phyloP scores from a whole-genome alignment of 2,888 invertebrate species.

The Drosophila mimetica region DNA sequence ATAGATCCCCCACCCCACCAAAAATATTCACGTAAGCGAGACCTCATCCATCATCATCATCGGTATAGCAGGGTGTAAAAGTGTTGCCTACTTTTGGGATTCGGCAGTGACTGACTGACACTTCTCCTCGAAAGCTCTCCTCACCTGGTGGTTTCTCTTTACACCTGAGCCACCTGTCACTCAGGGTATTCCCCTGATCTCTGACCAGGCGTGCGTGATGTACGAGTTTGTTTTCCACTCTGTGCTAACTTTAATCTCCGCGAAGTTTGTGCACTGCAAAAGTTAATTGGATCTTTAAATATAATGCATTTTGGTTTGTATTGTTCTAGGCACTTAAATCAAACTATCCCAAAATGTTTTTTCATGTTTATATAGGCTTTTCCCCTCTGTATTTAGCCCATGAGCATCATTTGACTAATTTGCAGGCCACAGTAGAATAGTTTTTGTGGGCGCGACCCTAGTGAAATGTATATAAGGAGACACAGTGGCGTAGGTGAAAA shows the following conservation, averaged over 20 bases:
- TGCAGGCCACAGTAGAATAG: constrained; percentile 35
- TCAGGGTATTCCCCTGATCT: constrained; percentile 20
- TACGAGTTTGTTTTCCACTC: constrained; percentile 40
- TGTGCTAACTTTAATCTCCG: not conserved
- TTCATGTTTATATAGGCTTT: not conserved
- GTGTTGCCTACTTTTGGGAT: constrained; percentile 38
- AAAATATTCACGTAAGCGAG: constrained; percentile 20
- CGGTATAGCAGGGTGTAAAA: constrained; percentile 9
- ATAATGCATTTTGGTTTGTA: too few species aligned
- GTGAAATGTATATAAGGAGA: not conserved
- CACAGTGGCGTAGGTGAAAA: not conserved
- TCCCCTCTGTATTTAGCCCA: constrained; percentile 6
- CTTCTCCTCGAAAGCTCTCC: constrained; percentile 5
- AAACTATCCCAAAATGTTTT: not conserved
- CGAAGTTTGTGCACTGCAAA: not conserved
- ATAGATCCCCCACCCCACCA: constrained; percentile 7
- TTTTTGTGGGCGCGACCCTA: constrained; percentile 29
- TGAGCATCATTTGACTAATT: constrained; percentile 57
- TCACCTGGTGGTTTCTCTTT: constrained; percentile 4
- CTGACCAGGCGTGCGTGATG: constrained; percentile 51
- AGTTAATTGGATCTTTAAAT: not conserved
- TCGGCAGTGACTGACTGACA: constrained; percentile 28
- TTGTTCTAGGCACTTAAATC: not conserved
- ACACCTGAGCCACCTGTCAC: constrained; percentile 56
- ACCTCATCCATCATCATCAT: constrained; percentile 62